Base-by-base conservation (phyloP, 1,140 invertebrate genomes). In the Drosophila littoralis region DNA sequence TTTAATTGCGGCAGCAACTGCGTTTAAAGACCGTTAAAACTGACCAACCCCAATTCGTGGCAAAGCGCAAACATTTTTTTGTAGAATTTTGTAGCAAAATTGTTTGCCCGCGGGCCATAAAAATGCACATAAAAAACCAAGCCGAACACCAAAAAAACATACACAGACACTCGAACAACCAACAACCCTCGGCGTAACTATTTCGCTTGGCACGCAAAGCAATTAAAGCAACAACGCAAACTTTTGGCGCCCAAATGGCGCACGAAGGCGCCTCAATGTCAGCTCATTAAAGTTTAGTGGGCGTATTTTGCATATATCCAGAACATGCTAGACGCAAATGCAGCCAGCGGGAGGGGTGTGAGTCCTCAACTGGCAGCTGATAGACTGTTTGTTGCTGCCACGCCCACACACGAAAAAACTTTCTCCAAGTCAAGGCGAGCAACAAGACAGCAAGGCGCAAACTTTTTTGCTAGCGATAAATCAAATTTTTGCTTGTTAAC, bases 261-360 rank as follows among this genome's bases (percentile, higher is more conserved):
- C 74, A 79, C 71, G 82, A 74, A 71, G 73, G 75, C 71, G 83
- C 83, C 82, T 85, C 82, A 85, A 88, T 86, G 83, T 82, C 83
- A 81, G 83, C 59, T 74, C 83, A 86, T 85, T 85, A 85, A 85
- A 86, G 79, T 88, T 81, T 86, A 79, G 79, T 88, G 83, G 82
- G 67, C 65, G 75, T 64, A 58, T 76, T 67, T 82, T 81, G 81
- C 82, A 85, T 83, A 79, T 61, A 50, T 54, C 45, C 45, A 36
- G 57, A 28, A 60, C 50, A 61, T 28, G 75, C 50, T 36, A 69
- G 60, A 58, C 13, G 38, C 50, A 80, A 79, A 28, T 69, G 66
- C 66, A 52, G 36, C 28, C 33, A 55, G 63, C 60, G 69, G 17
- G 32, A 15, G 35, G 43, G 46, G 35, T 28, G 42, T 48, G 52